Percentiles rank a stretch among this genome's conserved stretches.
Conservation (phyloP, 2,888 invertebrate species). For the Linyphia triangularis region DNA sequence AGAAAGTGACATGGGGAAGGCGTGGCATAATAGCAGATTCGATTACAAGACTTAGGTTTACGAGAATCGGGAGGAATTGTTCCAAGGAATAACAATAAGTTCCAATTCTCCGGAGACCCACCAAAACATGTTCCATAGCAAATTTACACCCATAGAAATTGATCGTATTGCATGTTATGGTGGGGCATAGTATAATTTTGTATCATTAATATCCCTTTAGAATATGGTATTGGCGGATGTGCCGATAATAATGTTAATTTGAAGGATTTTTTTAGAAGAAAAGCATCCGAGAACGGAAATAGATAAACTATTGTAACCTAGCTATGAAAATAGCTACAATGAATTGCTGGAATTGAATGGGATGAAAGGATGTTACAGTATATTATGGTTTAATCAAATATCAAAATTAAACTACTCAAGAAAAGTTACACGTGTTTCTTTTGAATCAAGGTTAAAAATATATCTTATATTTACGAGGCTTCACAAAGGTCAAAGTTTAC, state of each 20-base stretch:
- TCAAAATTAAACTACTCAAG: too few species aligned
- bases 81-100: conserved; percentile 38
- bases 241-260: conserved; percentile 27
- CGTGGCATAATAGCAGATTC: conserved; percentile 48
- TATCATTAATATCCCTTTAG: conserved; percentile 21
- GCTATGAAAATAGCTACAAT: too few species aligned
- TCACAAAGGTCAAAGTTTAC: too few species aligned
- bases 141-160: conserved; percentile 45
- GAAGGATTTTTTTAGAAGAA: neutral
- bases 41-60: conserved; percentile 44
- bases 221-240: conserved; percentile 23
- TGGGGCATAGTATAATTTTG: conserved; percentile 15
- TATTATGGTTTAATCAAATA: too few species aligned
- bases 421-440: too few species aligned
- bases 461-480: too few species aligned
- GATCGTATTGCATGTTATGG: neutral
- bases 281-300: neutral
- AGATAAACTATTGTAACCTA: neutral
- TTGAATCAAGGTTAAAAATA: too few species aligned
- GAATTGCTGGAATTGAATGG: too few species aligned
- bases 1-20: conserved; percentile 52
- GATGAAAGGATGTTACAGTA: too few species aligned
- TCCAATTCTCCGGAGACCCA: neutral
- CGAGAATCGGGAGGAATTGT: conserved; percentile 38
- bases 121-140: conserved; percentile 26